Evolutionary conservation across 2,113 vertebrate genomes (phyloP), one percentile per base, ranked within the genome.

Genomic region (Macroglossus sobrinus): DNA sequence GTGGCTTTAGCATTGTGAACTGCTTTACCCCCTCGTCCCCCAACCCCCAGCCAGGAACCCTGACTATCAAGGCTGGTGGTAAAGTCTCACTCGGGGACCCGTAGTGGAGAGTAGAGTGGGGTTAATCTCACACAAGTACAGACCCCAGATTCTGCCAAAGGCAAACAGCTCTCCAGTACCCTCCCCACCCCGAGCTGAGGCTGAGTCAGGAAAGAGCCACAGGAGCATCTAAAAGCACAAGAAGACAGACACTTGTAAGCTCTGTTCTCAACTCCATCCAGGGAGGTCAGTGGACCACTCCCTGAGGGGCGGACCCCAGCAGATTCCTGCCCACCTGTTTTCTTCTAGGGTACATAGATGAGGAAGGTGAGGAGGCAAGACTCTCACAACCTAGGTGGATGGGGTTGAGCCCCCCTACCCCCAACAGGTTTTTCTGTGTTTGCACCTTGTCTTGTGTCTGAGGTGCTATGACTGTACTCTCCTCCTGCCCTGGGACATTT

Each of bases 391-490:
- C 80, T 40, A 8, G 43, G 43, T 74, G 53, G 71, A 45, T 33
- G 74, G 84, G 75, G 87, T 55, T 6, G 30, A 78, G 94, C 79
- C 47, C 95, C 81, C 91, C 79, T 47, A 94, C 81, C 91, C 50
- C 94, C 66, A 89, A 18, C 1, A 45, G 96, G 90, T 97, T 91
- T 96, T 97, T 98, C 84, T 96, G 96, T 98, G 75, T 91, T 84
- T 79, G 87, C 96, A 94, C 97, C 97, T 93, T 95, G 97, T 98
- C 94, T 21, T 81, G 33, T 59, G 97, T 98, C 97, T 92, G 93
- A 96, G 98, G 98, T 97, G 94, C 91, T 95, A 95, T 97, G 97
- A 98, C 96, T 95, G 97, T 91, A 61, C 45, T 43, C 84, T 89
- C 80, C 61, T 88, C 59, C 92, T 53, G 4, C 93, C 90, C 89